Conservation (phyloP, 2,888 invertebrate species). For the Macrophya alboannulata region DNA sequence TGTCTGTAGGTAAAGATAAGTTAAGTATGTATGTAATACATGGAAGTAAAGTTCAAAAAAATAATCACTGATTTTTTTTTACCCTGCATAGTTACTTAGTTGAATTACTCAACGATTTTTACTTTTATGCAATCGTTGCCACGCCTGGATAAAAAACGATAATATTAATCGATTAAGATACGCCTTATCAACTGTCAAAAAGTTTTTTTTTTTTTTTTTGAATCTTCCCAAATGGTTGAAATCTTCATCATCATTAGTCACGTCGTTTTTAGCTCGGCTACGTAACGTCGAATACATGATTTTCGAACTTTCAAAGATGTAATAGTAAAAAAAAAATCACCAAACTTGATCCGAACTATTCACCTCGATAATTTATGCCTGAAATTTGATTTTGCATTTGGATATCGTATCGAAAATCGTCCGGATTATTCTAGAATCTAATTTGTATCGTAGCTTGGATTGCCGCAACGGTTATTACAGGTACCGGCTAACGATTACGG, state of each 20-base stretch:
- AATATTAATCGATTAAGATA: neutral
- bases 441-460: neutral
- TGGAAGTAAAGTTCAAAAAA: neutral
- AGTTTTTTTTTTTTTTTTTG: neutral
- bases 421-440: neutral
- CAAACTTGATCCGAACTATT: neutral
- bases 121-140: neutral
- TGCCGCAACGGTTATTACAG: neutral
- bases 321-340: neutral
- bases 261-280: neutral
- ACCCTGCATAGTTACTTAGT: neutral
- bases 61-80: neutral
- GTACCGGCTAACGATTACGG: neutral
- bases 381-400: neutral
- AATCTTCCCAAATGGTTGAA: neutral
- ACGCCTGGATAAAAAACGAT: neutral
- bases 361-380: neutral
- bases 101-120: neutral
- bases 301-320: neutral
- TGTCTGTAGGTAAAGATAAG: neutral
- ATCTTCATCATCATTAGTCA: neutral
- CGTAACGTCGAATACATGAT: neutral
- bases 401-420: too few species aligned
- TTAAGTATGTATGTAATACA: too few species aligned
- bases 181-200: slow-evolving; percentile 26